These are phyloP conservation scores for Hiodon tergisus DNA, from an alignment of 2,113 vertebrate genomes.

Conservation along the genomic window DNA sequence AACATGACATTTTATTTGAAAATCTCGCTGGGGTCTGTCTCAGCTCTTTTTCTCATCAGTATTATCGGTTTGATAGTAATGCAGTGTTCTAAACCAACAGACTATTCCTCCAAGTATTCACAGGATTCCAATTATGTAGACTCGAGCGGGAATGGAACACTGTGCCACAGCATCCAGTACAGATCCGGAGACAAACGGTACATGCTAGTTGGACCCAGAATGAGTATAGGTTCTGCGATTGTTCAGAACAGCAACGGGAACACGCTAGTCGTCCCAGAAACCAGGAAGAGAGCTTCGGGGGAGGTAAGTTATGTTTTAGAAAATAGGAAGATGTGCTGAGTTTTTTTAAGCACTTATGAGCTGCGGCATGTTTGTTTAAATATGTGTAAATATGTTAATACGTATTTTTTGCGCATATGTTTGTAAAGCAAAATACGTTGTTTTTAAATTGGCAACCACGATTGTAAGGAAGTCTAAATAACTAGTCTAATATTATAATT, in stretches of 20 bases:
- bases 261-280: neutral
- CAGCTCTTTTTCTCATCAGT: slow-evolving; percentile 28
- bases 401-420: too few species aligned
- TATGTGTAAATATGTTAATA: too few species aligned
- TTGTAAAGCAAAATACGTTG: too few species aligned
- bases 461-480: too few species aligned
- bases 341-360: too few species aligned
- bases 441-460: too few species aligned
- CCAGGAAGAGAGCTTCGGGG: neutral
- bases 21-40: slow-evolving; percentile 11
- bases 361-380: too few species aligned
- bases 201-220: slow-evolving; percentile 21
- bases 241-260: slow-evolving; percentile 5
- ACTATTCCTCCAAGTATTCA: slow-evolving; percentile 17
- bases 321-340: too few species aligned
- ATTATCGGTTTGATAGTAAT: slow-evolving; percentile 23
- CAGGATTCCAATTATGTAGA: slow-evolving; percentile 26
- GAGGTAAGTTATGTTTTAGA: too few species aligned
- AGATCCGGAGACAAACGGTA: too few species aligned
- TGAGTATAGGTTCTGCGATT: slow-evolving; percentile 26
- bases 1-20: slow-evolving; percentile 14
- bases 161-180: too few species aligned
- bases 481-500: too few species aligned
- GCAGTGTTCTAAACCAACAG: slow-evolving; percentile 23
- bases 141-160: neutral